Evolutionary conservation across 2,888 invertebrate genomes (phyloP).

Genomic region (Nomada goodeniana): DNA sequence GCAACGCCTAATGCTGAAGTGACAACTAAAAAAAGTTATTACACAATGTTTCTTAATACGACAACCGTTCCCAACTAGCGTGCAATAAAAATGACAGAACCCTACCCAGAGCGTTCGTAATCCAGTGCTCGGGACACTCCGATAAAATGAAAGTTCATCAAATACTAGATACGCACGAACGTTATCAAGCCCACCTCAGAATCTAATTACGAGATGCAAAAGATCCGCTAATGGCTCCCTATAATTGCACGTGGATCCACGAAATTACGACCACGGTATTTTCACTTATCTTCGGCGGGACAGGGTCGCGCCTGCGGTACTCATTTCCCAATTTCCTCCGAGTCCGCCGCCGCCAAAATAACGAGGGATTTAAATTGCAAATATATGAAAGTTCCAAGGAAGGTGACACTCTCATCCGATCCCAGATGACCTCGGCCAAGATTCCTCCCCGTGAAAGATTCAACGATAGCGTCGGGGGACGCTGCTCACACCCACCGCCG

Average conservation of each 20-base stretch:
- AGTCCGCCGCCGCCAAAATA: not conserved
- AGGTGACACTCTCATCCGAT: conserved; percentile 9
- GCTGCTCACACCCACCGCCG: conserved; percentile 2
- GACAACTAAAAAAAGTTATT: no score
- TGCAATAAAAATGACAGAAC: not conserved
- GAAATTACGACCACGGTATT: not conserved
- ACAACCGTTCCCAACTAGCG: no score
- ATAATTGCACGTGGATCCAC: not conserved
- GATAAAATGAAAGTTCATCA: not conserved
- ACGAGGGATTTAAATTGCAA: conserved; percentile 21
- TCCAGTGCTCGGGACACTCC: not conserved
- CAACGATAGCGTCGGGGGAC: conserved; percentile 1
- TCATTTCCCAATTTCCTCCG: conserved; percentile 10
- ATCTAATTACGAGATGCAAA: not conserved
- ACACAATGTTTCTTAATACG: no score
- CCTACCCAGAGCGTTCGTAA: not conserved
- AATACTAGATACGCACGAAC: not conserved
- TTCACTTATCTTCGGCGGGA: not conserved
- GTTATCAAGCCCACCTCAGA: not conserved
- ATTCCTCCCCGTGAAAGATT: conserved; percentile 31
- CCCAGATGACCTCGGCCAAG: conserved; percentile 25
- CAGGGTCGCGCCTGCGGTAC: not conserved
- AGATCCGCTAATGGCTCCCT: not conserved
- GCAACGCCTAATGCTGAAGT: no score
- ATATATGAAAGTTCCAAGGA: conserved; percentile 16